Evolutionary conservation across 2,113 vertebrate genomes (phyloP).

Genomic region (Bombycilla garrulus): DNA sequence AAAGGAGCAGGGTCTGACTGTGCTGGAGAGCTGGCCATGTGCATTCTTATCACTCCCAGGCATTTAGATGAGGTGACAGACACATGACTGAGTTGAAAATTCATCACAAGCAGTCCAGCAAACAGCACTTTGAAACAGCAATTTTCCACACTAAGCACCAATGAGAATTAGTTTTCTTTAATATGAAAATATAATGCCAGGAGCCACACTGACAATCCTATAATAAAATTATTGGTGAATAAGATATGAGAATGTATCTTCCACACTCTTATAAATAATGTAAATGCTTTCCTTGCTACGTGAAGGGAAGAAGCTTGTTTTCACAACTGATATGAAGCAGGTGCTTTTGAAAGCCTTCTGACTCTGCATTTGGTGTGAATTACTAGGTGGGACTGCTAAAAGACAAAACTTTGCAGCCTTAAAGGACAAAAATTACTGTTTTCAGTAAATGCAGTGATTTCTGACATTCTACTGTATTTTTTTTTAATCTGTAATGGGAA

Average conservation of each 20-base stretch:
- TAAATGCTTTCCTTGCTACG: neutral
- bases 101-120: neutral
- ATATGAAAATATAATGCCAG: neutral
- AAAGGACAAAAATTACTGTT: neutral
- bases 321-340: neutral
- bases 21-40: neutral
- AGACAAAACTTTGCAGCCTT: neutral
- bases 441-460: neutral
- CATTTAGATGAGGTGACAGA: neutral
- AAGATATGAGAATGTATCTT: neutral
- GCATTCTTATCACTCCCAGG: neutral
- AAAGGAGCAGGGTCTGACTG: neutral
- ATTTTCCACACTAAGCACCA: neutral
- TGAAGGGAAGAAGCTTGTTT: neutral
- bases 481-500: neutral
- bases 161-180: neutral
- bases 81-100: neutral
- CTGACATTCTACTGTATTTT: neutral
- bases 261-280: neutral
- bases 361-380: neutral
- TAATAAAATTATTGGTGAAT: neutral
- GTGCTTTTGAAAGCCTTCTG: neutral
- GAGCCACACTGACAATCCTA: neutral
- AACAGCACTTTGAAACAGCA: neutral
- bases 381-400: neutral